Conservation (phyloP, 2,888 invertebrate species). For the Drosophila maculinotata region DNA sequence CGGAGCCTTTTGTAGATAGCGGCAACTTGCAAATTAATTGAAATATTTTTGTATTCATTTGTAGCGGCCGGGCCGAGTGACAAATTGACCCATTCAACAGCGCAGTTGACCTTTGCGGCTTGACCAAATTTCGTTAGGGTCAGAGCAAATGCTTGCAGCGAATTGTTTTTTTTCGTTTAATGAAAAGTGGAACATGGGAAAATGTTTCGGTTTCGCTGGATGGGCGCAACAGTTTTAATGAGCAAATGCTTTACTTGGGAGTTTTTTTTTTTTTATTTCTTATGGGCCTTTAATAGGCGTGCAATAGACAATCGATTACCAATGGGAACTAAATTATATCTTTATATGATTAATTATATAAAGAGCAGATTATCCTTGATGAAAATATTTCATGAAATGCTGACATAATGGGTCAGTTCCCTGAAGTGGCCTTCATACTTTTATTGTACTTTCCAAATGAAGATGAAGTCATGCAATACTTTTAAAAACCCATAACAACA, state of each 20-base stretch:
- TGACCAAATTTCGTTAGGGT: conserved; percentile 52
- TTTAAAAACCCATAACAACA: conserved; percentile 27
- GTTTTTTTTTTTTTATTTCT: conserved; percentile 8
- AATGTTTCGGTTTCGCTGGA: conserved; percentile 27
- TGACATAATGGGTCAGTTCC: conserved; percentile 27
- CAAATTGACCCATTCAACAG: conserved; percentile 52
- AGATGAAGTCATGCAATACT: conserved; percentile 71
- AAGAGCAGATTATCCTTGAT: conserved; percentile 35
- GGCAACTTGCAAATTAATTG: conserved; percentile 32
- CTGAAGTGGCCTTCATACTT: conserved; percentile 42
- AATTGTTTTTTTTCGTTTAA: conserved; percentile 45
- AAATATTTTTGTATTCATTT: conserved; percentile 27
- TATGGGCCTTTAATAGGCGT: conserved; percentile 34
- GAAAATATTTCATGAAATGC: conserved; percentile 9
- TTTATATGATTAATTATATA: background rate
- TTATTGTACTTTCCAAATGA: conserved; percentile 51
- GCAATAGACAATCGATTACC: conserved; percentile 34
- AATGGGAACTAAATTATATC: conserved; percentile 26
- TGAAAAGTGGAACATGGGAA: conserved; percentile 77
- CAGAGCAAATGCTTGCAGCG: conserved; percentile 21
- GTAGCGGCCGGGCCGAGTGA: conserved; percentile 44
- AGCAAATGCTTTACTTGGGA: conserved; percentile 28
- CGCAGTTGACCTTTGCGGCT: conserved; percentile 53
- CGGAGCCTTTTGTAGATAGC: background rate
- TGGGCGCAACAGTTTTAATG: conserved; percentile 52